phyloP scores from a whole-genome alignment of 2,888 invertebrate species.

The Ichneumoninae sp. region DNA sequence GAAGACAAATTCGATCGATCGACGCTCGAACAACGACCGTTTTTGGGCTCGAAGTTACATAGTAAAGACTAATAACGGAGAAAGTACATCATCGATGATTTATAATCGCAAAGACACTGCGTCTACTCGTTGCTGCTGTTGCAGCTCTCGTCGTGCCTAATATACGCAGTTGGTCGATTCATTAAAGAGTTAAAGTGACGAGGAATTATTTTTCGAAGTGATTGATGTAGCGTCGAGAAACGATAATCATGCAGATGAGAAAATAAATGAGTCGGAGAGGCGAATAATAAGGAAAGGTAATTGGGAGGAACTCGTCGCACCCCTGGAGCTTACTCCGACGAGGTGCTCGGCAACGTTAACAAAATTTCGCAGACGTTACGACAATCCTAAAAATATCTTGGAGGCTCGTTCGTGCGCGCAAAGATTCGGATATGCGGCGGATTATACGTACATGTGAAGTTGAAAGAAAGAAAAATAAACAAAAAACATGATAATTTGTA shows the following conservation, averaged over 20 bases:
- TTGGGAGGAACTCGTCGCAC: conserved; percentile 12
- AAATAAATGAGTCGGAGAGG: neutral
- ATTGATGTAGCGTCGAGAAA: neutral
- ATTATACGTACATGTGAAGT: conserved; percentile 3
- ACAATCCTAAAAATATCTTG: conserved; percentile 1
- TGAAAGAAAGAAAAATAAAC: conserved; percentile 51
- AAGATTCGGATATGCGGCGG: conserved; percentile 14
- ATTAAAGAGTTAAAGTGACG: neutral
- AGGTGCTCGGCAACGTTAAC: neutral
- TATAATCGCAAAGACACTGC: neutral
- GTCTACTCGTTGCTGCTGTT: conserved; percentile 13
- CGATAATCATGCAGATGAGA: neutral
- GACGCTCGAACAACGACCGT: conserved; percentile 3
- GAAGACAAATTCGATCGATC: conserved; percentile 8
- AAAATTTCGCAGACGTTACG: neutral
- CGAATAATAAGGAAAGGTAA: neutral
- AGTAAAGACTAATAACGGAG: conserved; percentile 15
- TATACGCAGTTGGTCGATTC: neutral
- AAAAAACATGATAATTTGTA: conserved; percentile 67
- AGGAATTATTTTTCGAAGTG: neutral
- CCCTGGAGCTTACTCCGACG: neutral
- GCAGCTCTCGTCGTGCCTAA: conserved; percentile 47
- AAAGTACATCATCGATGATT: conserved; percentile 29
- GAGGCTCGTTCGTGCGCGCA: neutral
- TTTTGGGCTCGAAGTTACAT: conserved; percentile 12